Evolutionary conservation across 1,140 invertebrate genomes (phyloP).

Genomic region (Oedothorax gibbosus): DNA sequence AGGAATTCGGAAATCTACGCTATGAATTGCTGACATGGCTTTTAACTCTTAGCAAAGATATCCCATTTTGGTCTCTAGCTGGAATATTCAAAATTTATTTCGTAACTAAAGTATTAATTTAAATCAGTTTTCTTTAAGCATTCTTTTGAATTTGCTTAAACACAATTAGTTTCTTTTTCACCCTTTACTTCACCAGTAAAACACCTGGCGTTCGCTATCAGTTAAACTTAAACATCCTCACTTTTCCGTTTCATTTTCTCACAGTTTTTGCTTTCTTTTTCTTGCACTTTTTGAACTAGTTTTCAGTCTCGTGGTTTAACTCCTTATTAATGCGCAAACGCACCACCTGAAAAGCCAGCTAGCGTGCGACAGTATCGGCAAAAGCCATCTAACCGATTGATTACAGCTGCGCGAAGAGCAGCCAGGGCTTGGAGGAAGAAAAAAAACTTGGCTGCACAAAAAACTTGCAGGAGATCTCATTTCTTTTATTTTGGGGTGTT

Average conservation of each 20-base stretch:
- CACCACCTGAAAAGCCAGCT: neutral
- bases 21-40: too few relatives aligned
- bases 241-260: neutral
- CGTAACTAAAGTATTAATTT: too few relatives aligned
- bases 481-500: slow-evolving; percentile 39
- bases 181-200: slow-evolving; percentile 25
- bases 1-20: too few relatives aligned
- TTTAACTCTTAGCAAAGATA: too few relatives aligned
- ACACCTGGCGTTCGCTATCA: slow-evolving; percentile 18
- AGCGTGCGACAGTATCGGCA: slow-evolving; percentile 10
- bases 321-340: slow-evolving; percentile 7
- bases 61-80: too few relatives aligned
- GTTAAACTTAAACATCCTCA: slow-evolving; percentile 15
- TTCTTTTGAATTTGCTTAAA: too few relatives aligned
- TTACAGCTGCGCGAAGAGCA: neutral
- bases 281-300: slow-evolving; percentile 1
- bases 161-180: slow-evolving; percentile 25
- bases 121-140: too few relatives aligned
- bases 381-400: slow-evolving; percentile 17
- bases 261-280: slow-evolving; percentile 12
- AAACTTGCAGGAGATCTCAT: neutral
- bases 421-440: neutral
- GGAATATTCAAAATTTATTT: too few relatives aligned
- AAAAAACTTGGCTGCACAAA: slow-evolving; percentile 15
- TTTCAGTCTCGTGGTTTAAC: neutral